phyloP scores from a whole-genome alignment of 2,888 invertebrate genomes.

The Cinara cedri region DNA sequence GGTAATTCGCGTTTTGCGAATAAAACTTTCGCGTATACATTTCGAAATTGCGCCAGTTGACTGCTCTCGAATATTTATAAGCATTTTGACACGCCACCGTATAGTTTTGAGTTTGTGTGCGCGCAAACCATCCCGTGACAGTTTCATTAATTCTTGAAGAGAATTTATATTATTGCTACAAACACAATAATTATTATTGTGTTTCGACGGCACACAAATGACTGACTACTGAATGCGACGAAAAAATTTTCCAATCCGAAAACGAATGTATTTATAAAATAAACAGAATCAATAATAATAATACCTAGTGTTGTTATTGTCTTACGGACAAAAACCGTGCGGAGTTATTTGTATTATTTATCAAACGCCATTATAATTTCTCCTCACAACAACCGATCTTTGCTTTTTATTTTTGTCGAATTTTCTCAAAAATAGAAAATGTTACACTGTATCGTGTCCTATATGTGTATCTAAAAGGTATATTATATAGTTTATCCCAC shows the following conservation, averaged over 20 bases:
- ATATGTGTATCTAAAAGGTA: too few species aligned
- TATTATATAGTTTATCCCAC: too few species aligned
- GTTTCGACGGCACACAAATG: background rate
- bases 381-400: too few species aligned
- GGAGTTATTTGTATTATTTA: too few species aligned
- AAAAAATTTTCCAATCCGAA: background rate
- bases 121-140: background rate
- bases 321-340: background rate
- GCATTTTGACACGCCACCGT: background rate
- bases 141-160: background rate
- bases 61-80: constrained; percentile 8
- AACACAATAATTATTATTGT: background rate
- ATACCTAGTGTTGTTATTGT: background rate
- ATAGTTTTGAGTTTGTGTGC: background rate
- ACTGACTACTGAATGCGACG: background rate
- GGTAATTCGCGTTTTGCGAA: constrained; percentile 16
- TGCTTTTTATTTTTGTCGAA: too few species aligned
- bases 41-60: background rate
- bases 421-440: too few species aligned
- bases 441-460: too few species aligned
- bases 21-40: constrained; percentile 19
- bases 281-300: background rate
- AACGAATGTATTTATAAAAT: too few species aligned
- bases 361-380: too few species aligned
- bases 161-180: too few species aligned